These are phyloP conservation scores for Lethocerus indicus DNA, from an alignment of 1,140 invertebrate species.

Conservation along the genomic window DNA sequence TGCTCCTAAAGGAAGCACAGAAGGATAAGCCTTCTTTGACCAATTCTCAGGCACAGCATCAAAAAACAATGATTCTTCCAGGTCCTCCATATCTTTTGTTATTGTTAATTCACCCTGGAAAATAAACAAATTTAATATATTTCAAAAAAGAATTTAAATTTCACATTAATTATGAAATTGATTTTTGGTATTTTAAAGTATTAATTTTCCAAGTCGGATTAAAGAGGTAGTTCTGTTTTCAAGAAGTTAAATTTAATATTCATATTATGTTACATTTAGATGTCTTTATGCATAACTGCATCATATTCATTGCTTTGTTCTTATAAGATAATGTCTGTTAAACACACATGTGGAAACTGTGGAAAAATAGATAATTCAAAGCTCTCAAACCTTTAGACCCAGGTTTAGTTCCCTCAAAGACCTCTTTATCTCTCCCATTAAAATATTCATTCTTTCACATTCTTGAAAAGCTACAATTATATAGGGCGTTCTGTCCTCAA, in stretches of 20 bases:
- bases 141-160: neutral
- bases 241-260: neutral
- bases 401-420: constrained; percentile 74
- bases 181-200: too few relatives aligned
- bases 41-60: constrained; percentile 71
- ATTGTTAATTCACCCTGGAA: constrained; percentile 78
- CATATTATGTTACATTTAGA: neutral
- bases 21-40: constrained; percentile 77
- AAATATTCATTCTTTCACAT: constrained; percentile 84
- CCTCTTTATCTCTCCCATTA: constrained; percentile 61
- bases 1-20: constrained; percentile 57
- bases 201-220: too few relatives aligned
- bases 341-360: too few relatives aligned
- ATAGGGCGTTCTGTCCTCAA: constrained; percentile 80
- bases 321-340: too few relatives aligned
- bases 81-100: constrained; percentile 76
- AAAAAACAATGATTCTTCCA: constrained; percentile 69
- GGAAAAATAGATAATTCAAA: too few relatives aligned
- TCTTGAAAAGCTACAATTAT: constrained; percentile 89
- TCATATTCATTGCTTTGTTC: too few relatives aligned
- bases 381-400: constrained; percentile 79
- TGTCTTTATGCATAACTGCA: too few relatives aligned
- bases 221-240: neutral
- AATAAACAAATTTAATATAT: neutral
- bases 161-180: neutral